These are phyloP conservation scores for Dreissena polymorpha DNA, from an alignment of 1,140 invertebrate species.

Conservation along the genomic window DNA sequence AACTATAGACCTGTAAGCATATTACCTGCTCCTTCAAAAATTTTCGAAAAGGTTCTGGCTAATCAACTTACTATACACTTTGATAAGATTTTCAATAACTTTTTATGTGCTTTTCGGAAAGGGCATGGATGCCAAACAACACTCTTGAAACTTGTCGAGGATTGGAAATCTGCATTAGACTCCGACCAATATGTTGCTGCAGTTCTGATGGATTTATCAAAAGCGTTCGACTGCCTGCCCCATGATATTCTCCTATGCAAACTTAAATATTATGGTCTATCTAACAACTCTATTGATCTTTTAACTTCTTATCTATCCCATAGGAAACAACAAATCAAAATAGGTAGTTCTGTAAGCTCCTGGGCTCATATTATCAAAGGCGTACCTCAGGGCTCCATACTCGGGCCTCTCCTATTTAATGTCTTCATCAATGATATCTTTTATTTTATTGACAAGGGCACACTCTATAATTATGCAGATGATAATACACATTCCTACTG, in stretches of 20 bases:
- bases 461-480: slow-evolving; percentile 41
- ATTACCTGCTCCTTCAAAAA: slow-evolving; percentile 24
- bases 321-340: slow-evolving; percentile 29
- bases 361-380: slow-evolving; percentile 17
- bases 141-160: too few relatives aligned
- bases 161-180: too few relatives aligned
- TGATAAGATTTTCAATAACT: slow-evolving; percentile 40
- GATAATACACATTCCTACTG: slow-evolving; percentile 17
- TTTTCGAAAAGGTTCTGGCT: neutral
- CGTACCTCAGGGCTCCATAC: slow-evolving; percentile 38
- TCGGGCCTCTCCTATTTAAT: slow-evolving; percentile 29
- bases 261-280: slow-evolving; percentile 5
- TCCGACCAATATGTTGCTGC: too few relatives aligned
- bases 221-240: slow-evolving; percentile 20
- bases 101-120: too few relatives aligned
- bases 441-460: slow-evolving; percentile 22
- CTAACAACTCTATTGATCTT: neutral
- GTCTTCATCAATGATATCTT: slow-evolving; percentile 43
- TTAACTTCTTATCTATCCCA: slow-evolving; percentile 23
- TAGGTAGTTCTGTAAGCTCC: neutral
- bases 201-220: slow-evolving; percentile 18
- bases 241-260: slow-evolving; percentile 13
- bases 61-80: slow-evolving; percentile 20
- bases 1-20: slow-evolving; percentile 29
- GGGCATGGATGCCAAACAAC: too few relatives aligned